Evolutionary conservation across 1,140 invertebrate genomes (phyloP).

Genomic region (Bilobella aurantiaca): DNA sequence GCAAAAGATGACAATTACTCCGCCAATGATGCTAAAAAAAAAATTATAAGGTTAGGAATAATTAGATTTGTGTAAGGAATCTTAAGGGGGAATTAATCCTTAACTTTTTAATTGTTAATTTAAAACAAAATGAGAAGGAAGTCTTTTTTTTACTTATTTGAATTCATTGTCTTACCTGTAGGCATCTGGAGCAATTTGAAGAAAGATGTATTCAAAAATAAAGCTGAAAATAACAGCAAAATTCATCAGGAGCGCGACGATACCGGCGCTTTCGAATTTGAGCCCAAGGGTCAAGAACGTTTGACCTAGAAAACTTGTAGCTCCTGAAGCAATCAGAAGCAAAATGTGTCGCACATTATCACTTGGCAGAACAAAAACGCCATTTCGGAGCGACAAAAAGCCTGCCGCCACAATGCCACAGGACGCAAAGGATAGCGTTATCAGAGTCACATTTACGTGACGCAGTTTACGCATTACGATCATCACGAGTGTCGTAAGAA

Average conservation of each 20-base stretch:
- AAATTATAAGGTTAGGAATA: neutral
- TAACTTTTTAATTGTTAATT: neutral
- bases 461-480: conserved; percentile 21
- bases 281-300: conserved; percentile 21
- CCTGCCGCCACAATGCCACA: conserved; percentile 13
- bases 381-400: neutral
- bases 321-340: conserved; percentile 5
- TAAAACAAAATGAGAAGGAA: neutral
- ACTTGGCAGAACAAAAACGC: neutral
- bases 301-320: conserved; percentile 26
- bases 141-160: neutral
- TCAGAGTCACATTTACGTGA: conserved; percentile 17
- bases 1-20: conserved; percentile 9
- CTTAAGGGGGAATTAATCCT: neutral
- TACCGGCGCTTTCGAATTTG: conserved; percentile 27
- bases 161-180: conserved; percentile 17
- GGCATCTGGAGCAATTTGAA: conserved; percentile 20
- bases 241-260: conserved; percentile 14
- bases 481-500: conserved; percentile 8
- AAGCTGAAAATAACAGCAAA: conserved; percentile 26
- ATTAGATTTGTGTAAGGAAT: neutral
- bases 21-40: conserved; percentile 10
- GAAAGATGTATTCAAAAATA: conserved; percentile 24
- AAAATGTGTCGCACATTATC: neutral
- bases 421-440: conserved; percentile 16